Evolutionary conservation across 2,113 vertebrate genomes (phyloP), one percentile per base, ranked within the genome.

Genomic region (Pitta sordida): DNA sequence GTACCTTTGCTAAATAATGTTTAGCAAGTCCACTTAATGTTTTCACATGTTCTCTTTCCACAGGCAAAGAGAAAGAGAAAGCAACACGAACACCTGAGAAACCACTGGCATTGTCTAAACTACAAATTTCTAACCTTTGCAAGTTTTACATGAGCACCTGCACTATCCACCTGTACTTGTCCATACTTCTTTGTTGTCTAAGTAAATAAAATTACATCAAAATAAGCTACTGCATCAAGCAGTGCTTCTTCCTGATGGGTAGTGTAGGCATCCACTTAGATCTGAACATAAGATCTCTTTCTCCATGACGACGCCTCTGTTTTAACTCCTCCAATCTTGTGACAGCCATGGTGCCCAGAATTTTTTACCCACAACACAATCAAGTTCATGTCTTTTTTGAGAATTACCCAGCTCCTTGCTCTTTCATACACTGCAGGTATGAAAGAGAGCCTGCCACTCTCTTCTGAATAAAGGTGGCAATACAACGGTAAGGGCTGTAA

Each of bases 251-350:
- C 69, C 52, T 65, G 67, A 41, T 0, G 4, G 34, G 55, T 14
- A 77, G 34, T 2, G 0, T 24, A 73, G 85, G 81, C 64, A 92
- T 20, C 36, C 53, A 30, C 49, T 92, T 43, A 5, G 12, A 73
- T 41, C 44, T 2, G 0, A 88, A 88, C 58, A 63, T 26, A n/a
- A 15, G 71, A 70, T 51, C 49, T 73, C n/a, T 63, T 83, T 95
- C 96, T 90, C 87, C 90, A 88, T 90, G 71, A 80, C 9, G 30
- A 94, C 63, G 1, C 64, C 79, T 63, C 83, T 9, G 64, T 22
- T 94, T 68, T 21, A 88, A 43, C 76, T 96, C 76, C 70, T 69
- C 83, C 88, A 37, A 65, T 76, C 74, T 37, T 64, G 17, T 16
- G 49, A 93, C 49, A 88, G 51, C 76, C 67, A 73, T 4, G 11